phyloP scores from a whole-genome alignment of 2,113 vertebrate genomes.

The Sceloporus undulatus region DNA sequence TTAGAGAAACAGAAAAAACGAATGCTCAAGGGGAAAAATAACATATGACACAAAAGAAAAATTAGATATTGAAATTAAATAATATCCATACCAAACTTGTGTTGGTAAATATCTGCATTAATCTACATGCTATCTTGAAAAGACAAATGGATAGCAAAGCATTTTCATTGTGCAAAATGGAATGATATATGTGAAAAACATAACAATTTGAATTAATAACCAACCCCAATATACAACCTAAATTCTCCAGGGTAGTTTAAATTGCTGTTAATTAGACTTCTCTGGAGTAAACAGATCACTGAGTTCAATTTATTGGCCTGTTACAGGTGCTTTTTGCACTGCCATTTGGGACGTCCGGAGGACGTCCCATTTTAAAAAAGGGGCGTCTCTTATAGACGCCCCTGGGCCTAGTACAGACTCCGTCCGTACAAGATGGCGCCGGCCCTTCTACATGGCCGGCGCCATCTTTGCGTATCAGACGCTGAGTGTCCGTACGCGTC shows the following conservation, averaged over 20 bases:
- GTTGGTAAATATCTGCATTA: constrained; percentile 34
- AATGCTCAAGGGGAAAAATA: not conserved
- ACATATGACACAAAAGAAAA: not conserved
- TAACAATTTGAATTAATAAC: not conserved
- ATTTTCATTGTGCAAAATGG: not conserved
- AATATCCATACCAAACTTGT: constrained; percentile 42
- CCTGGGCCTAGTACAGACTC: too few relatives aligned
- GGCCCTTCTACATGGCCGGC: too few relatives aligned
- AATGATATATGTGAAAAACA: not conserved
- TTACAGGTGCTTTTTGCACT: too few relatives aligned
- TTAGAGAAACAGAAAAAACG: not conserved
- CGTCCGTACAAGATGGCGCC: too few relatives aligned
- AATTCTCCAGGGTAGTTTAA: not conserved
- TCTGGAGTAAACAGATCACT: not conserved
- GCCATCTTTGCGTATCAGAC: too few relatives aligned
- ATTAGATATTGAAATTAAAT: constrained; percentile 19
- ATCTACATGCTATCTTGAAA: constrained; percentile 28
- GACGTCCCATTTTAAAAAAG: too few relatives aligned
- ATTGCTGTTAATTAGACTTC: not conserved
- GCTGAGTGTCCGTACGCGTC: too few relatives aligned
- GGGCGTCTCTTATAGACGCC: too few relatives aligned
- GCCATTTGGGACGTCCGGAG: too few relatives aligned
- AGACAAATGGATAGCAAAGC: constrained; percentile 30
- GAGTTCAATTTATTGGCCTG: not conserved
- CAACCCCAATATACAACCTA: not conserved